Percentiles rank a stretch among this genome's conserved stretches.
These are phyloP conservation scores for Coendou prehensilis DNA, from an alignment of 2,797 vertebrate genomes.

Conservation along the genomic window DNA sequence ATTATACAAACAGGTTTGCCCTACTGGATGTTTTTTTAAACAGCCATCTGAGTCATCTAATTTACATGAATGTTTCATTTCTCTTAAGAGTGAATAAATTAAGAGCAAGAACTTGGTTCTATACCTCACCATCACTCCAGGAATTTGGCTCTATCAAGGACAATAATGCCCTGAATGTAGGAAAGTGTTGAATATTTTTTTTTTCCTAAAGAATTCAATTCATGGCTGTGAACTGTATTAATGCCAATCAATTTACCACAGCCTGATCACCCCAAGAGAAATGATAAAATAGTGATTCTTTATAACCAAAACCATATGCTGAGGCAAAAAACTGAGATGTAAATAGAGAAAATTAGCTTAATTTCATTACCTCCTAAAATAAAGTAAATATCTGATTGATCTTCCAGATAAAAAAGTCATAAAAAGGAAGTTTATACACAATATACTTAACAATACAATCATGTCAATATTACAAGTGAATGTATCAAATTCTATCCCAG, in stretches of 20 bases:
- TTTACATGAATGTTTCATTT: slow-evolving; percentile 23
- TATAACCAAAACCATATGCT: neutral
- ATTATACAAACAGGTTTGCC: slow-evolving; percentile 53
- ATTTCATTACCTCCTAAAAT: slow-evolving; percentile 35
- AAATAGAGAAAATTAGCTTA: slow-evolving; percentile 1
- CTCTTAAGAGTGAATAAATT: slow-evolving; percentile 44
- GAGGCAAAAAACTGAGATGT: neutral
- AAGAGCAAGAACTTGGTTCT: neutral
- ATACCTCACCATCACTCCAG: neutral
- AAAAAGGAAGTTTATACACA: neutral
- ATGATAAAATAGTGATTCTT: neutral
- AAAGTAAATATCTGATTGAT: slow-evolving; percentile 33
- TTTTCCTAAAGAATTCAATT: slow-evolving; percentile 34
- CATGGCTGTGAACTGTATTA: neutral
- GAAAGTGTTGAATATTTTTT: neutral
- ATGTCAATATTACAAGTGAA: slow-evolving; percentile 19
- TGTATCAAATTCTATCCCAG: slow-evolving; percentile 20
- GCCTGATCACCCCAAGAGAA: neutral
- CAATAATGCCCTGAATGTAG: neutral
- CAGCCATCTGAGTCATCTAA: neutral
- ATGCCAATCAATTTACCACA: slow-evolving; percentile 23
- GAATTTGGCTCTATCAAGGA: neutral
- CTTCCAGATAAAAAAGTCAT: slow-evolving; percentile 31
- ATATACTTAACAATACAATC: slow-evolving; percentile 59
- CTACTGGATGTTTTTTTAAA: neutral